phyloP scores from a whole-genome alignment of 2,888 invertebrate genomes.

The Stegophylla sp. region DNA sequence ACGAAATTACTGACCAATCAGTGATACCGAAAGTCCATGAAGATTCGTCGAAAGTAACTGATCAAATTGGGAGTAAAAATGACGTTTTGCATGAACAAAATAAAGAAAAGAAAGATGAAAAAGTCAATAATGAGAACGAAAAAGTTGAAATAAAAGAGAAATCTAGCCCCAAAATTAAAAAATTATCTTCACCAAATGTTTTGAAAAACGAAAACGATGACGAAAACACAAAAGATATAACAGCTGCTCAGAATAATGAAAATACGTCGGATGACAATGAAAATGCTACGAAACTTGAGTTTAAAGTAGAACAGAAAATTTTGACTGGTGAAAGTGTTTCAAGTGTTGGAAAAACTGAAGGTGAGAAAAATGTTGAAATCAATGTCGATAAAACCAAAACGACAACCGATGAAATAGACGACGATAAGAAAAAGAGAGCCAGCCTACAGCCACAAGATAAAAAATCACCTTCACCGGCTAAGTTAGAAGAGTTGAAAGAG shows the following conservation, averaged over 20 bases:
- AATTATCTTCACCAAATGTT: conserved; percentile 58
- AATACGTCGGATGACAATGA: conserved; percentile 17
- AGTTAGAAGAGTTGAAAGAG: neutral
- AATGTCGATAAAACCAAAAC: too few species aligned
- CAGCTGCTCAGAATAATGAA: neutral
- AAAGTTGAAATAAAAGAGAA: conserved; percentile 28
- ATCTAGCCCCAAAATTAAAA: conserved; percentile 17
- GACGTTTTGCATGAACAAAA: too few species aligned
- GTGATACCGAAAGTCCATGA: too few species aligned
- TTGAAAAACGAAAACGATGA: conserved; percentile 60
- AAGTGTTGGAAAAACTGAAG: too few species aligned
- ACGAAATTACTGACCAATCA: too few species aligned
- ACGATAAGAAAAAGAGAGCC: too few species aligned
- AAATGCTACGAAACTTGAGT: conserved; percentile 58
- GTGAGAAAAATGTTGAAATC: too few species aligned
- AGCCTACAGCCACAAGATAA: too few species aligned
- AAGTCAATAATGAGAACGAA: neutral
- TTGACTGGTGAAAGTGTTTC: too few species aligned
- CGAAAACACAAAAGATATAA: conserved; percentile 44
- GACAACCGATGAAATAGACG: conserved; percentile 16
- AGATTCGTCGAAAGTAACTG: too few species aligned
- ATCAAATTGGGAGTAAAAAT: neutral
- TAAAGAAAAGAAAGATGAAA: neutral
- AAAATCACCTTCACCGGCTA: conserved; percentile 60
- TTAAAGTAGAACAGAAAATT: conserved; percentile 10